These are phyloP conservation scores for Asbolus verrucosus DNA, from an alignment of 1,140 invertebrate species.

Conservation along the genomic window DNA sequence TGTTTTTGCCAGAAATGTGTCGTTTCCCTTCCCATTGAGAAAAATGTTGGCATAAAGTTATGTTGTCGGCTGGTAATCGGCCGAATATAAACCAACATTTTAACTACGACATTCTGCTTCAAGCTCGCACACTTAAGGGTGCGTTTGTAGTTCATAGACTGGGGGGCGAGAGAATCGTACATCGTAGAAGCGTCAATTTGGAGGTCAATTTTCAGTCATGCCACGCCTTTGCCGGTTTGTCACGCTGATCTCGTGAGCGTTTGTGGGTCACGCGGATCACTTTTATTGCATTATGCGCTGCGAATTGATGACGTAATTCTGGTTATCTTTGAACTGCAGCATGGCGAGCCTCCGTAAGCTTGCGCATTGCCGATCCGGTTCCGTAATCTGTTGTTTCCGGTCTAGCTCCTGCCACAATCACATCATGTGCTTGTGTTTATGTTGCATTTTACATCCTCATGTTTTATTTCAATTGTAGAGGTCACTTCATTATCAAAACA, in stretches of 20 bases:
- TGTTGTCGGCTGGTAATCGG: no score
- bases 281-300: not conserved
- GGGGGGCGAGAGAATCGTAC: no score
- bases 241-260: not conserved
- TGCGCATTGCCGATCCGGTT: conserved; percentile 6
- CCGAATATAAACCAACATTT: no score
- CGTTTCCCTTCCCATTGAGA: conserved; percentile 2
- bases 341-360: conserved; percentile 11
- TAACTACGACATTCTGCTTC: not conserved
- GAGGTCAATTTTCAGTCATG: no score
- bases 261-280: conserved; percentile 13
- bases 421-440: conserved; percentile 29
- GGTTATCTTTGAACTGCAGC: conserved; percentile 6
- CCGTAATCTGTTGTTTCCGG: conserved; percentile 12
- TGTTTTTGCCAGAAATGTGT: conserved; percentile 19
- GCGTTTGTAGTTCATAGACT: no score
- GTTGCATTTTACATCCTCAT: no score
- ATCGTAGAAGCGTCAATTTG: no score
- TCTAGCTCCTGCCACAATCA: not conserved
- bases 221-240: not conserved
- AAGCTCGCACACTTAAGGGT: no score
- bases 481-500: no score
- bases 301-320: conserved; percentile 3
- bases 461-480: no score
- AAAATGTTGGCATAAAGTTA: conserved; percentile 11